Conservation (phyloP, 2,113 vertebrate genomes). For the Apodemus sylvaticus region DNA sequence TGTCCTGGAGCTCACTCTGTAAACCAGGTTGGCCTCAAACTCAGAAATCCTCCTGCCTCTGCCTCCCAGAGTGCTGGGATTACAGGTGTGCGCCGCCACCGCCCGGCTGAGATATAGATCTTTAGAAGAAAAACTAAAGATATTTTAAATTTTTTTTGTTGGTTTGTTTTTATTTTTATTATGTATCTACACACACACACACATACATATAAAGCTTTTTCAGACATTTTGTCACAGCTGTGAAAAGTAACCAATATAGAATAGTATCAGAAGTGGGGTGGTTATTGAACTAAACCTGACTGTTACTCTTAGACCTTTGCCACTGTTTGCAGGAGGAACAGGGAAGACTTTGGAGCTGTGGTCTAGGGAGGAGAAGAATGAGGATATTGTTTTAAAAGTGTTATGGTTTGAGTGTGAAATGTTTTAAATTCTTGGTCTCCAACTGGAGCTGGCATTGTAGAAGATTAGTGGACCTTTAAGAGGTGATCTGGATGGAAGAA, state of each 20-base stretch:
- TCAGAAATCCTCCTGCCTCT: too few relatives aligned
- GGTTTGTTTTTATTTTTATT: too few relatives aligned
- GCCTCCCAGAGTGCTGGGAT: too few relatives aligned
- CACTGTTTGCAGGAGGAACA: not conserved
- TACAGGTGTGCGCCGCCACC: too few relatives aligned
- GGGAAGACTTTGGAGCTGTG: not conserved
- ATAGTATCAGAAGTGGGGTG: not conserved
- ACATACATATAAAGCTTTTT: too few relatives aligned
- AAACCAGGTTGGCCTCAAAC: too few relatives aligned
- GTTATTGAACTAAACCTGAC: not conserved
- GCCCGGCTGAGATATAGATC: not conserved
- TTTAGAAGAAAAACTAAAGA: not conserved
- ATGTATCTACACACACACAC: too few relatives aligned
- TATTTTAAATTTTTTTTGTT: not conserved
- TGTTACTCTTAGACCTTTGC: not conserved
- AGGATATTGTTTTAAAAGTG: not conserved
- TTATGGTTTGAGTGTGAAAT: not conserved
- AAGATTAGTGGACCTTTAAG: not conserved
- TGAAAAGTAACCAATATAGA: not conserved
- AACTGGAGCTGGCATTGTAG: not conserved
- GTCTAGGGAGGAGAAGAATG: not conserved
- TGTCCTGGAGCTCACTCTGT: too few relatives aligned
- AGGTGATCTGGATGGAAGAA: not conserved
- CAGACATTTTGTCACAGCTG: not conserved
- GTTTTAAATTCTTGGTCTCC: not conserved